Evolutionary conservation across 2,888 invertebrate species (phyloP).

Genomic region (Platerodrilus igneus): DNA sequence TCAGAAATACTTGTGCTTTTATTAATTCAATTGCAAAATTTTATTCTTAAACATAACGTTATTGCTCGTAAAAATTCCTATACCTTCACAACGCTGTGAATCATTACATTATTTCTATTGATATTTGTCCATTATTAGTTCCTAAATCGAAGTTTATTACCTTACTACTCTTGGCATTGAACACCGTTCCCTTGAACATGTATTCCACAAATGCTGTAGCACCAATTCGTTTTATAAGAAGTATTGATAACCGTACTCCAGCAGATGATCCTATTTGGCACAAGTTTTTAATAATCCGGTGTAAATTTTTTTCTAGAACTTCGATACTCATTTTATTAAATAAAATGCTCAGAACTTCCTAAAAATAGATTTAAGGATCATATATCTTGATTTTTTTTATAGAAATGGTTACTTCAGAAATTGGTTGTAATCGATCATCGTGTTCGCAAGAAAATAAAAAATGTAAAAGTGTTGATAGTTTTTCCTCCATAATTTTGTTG

Average conservation of each 20-base stretch:
- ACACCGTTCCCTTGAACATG: conserved; percentile 29
- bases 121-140: too few relatives aligned
- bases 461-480: conserved; percentile 59
- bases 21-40: too few relatives aligned
- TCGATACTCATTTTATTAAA: conserved; percentile 36
- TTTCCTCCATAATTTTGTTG: conserved; percentile 54
- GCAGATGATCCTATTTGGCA: conserved; percentile 50
- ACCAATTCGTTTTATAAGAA: conserved; percentile 51
- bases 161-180: conserved; percentile 35
- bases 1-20: too few relatives aligned
- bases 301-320: conserved; percentile 43
- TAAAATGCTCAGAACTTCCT: conserved; percentile 38
- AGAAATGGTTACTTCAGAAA: conserved; percentile 32
- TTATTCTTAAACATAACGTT: too few relatives aligned
- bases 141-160: too few relatives aligned
- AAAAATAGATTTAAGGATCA: conserved; percentile 11
- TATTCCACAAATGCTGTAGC: conserved; percentile 41
- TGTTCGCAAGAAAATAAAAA: conserved; percentile 63
- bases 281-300: conserved; percentile 47
- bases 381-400: not conserved
- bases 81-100: too few relatives aligned
- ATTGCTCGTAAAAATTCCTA: too few relatives aligned
- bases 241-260: conserved; percentile 50
- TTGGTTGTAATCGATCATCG: conserved; percentile 36
- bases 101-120: too few relatives aligned